Conservation (phyloP, 2,797 vertebrate species). For the Liasis olivaceus region DNA sequence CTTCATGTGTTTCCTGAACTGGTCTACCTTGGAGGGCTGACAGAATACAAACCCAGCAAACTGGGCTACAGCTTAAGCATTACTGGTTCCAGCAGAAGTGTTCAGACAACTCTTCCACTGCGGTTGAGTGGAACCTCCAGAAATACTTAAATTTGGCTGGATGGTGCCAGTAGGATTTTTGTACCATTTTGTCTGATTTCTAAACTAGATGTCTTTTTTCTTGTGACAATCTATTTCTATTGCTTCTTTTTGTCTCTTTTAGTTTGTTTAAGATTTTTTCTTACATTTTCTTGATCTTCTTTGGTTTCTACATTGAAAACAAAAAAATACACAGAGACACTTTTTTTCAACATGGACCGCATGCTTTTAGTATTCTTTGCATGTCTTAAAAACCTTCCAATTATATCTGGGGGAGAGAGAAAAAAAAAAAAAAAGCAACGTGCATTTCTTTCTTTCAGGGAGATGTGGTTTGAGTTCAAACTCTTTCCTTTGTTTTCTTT, state of each 20-base stretch:
- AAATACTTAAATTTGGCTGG: background rate
- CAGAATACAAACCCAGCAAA: background rate
- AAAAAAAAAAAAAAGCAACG: constrained; percentile 65
- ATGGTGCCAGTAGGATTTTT: constrained; percentile 67
- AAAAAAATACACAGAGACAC: constrained; percentile 3
- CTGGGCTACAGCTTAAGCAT: background rate
- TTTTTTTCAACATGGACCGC: constrained; percentile 83
- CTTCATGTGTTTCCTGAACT: background rate
- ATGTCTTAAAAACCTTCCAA: constrained; percentile 87
- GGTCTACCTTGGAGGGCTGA: background rate
- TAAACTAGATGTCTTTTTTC: constrained; percentile 53
- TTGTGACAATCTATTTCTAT: background rate
- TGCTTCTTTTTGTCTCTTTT: background rate
- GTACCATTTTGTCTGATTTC: constrained; percentile 71
- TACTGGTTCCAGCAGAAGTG: background rate
- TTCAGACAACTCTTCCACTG: background rate
- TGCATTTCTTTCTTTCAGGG: constrained; percentile 83
- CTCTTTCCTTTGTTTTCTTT: background rate
- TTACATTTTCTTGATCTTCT: constrained; percentile 62
- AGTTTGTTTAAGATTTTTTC: constrained; percentile 52
- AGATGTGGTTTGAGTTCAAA: constrained; percentile 66
- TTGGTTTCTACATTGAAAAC: constrained; percentile 49
- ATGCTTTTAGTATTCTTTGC: constrained; percentile 90
- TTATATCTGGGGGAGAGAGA: constrained; percentile 75
- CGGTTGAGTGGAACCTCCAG: background rate